A percentile compares a stretch with the other conserved stretches of the same genome.
Conservation (phyloP, 2,113 vertebrate genomes). For the Tor tambroides region DNA sequence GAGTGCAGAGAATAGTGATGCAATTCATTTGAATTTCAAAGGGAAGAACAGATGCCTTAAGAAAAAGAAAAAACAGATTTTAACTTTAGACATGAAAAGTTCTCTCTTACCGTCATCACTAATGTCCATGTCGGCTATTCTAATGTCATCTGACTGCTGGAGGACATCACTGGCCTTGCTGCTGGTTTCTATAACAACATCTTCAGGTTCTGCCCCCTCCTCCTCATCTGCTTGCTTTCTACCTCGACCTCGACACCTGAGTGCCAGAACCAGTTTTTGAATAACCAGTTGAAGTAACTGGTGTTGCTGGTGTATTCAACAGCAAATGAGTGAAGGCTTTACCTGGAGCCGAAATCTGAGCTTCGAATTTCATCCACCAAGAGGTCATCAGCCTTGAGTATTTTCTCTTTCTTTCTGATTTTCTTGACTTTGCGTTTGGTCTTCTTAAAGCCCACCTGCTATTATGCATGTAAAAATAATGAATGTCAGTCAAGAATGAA, state of each 20-base stretch:
- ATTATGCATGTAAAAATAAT: not conserved
- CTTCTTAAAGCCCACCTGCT: slow-evolving; percentile 84
- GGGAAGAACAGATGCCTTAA: not conserved
- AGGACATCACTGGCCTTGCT: slow-evolving; percentile 2
- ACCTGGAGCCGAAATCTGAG: slow-evolving; percentile 87
- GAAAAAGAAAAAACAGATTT: not conserved
- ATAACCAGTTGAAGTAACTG: not conserved
- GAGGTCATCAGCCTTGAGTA: slow-evolving; percentile 65
- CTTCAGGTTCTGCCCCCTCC: not conserved
- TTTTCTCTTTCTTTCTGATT: slow-evolving; percentile 85
- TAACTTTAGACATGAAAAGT: not conserved
- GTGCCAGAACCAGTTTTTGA: not conserved
- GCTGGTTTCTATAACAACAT: not conserved
- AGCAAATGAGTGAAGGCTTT: not conserved
- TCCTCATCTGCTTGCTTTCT: slow-evolving; percentile 54
- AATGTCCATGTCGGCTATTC: slow-evolving; percentile 88
- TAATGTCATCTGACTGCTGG: slow-evolving; percentile 79
- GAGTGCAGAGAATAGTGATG: slow-evolving; percentile 1
- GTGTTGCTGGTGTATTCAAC: not conserved
- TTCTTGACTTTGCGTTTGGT: slow-evolving; percentile 84
- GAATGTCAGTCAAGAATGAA: not conserved
- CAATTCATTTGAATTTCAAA: slow-evolving; percentile 13
- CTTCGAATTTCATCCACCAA: slow-evolving; percentile 73
- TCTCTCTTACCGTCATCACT: slow-evolving; percentile 78
- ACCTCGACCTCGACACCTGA: slow-evolving; percentile 76